Base-by-base conservation (phyloP, 2,113 vertebrate genomes). In the Microcebus jonahi region DNA sequence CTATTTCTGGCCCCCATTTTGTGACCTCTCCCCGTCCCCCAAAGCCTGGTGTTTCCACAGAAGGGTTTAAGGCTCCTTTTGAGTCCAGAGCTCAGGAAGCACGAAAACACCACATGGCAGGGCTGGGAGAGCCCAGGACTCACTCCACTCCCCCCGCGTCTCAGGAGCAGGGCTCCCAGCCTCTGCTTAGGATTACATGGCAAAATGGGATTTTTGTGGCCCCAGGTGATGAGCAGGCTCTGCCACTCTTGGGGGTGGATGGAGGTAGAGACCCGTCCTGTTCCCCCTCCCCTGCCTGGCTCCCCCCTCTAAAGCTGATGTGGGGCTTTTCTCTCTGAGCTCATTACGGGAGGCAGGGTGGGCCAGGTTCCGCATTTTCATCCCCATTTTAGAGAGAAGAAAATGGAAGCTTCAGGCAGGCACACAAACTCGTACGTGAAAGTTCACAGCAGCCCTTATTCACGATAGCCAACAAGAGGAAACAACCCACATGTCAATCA, bases 71-170 rank as follows among this genome's bases (percentile, higher is more conserved):
- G 82, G 1, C 18, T 42, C 63, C 85, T 75, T 39, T 7, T 13
- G 59, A 45, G 17, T 31, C 53, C 65, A 75, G 91, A 65, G 36
- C 15, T 5, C 73, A 27, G 25, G 17, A 13, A 14, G 29, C 42
- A 23, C 1, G 2, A 25, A 93, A 65, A 31, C 20, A 21, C 10
- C 0, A 2, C n/a, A 8, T 0, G 20, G 55, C 39, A 18, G n/a
- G 93, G 36, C n/a, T 10, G 18, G n/a, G 77, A 20, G 55, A 48
- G 29, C 45, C 20, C 0, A 8, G 79, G 5, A 31, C 29, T 36
- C 45, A 3, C 39, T 25, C 12, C 27, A 0, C 1, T 48, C 29
- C 57, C 5, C 25, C 25, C 67, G 4, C 15, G 15, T 53, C 53
- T 0, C 53, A 53, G 86, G 45, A 73, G 59, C 85, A 77, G 55